phyloP scores from a whole-genome alignment of 2,888 invertebrate species.

The Plagiodera versicolora region DNA sequence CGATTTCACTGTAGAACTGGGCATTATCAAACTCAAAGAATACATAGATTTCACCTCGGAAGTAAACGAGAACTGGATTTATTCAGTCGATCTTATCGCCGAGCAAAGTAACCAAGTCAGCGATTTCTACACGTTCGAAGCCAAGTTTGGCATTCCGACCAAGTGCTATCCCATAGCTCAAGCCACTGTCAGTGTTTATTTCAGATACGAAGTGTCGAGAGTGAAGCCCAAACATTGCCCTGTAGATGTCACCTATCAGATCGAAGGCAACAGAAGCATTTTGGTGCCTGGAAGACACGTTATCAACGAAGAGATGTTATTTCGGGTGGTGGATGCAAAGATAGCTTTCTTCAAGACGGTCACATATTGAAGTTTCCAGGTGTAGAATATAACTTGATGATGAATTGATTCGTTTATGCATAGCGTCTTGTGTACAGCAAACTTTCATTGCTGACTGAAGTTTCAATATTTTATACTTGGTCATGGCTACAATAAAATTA shows the following conservation, averaged over 20 bases:
- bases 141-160: conserved; percentile 31
- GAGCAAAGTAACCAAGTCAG: conserved; percentile 13
- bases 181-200: conserved; percentile 30
- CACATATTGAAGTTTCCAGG: neutral
- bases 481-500: too few relatives aligned
- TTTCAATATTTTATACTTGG: too few relatives aligned
- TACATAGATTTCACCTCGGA: conserved; percentile 20
- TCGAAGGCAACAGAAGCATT: conserved; percentile 9
- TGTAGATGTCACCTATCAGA: conserved; percentile 25
- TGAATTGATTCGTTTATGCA: too few relatives aligned
- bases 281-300: conserved; percentile 10
- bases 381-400: neutral
- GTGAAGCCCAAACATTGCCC: conserved; percentile 24
- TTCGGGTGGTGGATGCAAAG: conserved; percentile 19
- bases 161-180: conserved; percentile 32
- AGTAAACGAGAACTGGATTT: conserved; percentile 24
- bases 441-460: too few relatives aligned
- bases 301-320: conserved; percentile 19
- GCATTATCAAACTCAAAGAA: conserved; percentile 10
- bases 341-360: conserved; percentile 12
- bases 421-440: too few relatives aligned
- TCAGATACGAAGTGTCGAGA: conserved; percentile 29
- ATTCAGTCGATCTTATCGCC: conserved; percentile 9
- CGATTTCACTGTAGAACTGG: conserved; percentile 12
- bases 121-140: conserved; percentile 25